Evolutionary conservation across 2,888 invertebrate genomes (phyloP), one percentile per base, ranked within the genome.

Genomic region (Ophraella communa): DNA sequence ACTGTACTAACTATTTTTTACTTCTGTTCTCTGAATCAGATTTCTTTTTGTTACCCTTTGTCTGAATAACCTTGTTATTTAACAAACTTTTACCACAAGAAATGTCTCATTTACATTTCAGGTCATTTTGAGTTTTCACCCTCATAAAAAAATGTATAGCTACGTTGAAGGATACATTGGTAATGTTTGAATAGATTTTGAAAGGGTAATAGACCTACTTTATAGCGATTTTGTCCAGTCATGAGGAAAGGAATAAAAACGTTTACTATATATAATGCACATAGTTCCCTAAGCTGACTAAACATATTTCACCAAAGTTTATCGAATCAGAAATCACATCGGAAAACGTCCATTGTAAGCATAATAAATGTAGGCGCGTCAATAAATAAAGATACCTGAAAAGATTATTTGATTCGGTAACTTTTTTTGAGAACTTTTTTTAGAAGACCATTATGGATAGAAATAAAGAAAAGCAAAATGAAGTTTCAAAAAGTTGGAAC

Each of bases 151-250:
- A 11, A 30, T 30, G 3, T 1, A 4, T n/a, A 4, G 11, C 2
- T 21, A 20, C 45, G 45, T 45, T 21, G 20, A 21, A 21, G 45
- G 21, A 45, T 11, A 21, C 45, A 21, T 60, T 44, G 60, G 51
- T 60, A 52, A 52, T 23, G 60, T 60, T 60, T 60, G 53, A 60
- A 60, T 60, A 52, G 44, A 52, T 53, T 60, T 52, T 60, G 60
- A 60, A 44, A 52, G 52, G 52, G 60, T 60, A 60, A 60, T 60
- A 60, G 60, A 60, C 60, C 60, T 52, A 60, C 60, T 60, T 60
- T 60, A 60, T 60, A 52, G 60, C 60, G 44, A 60, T 60, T 60
- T 30, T 53, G 60, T 52, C 35, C 60, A 52, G 60, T 60, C 60
- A 60, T 53, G 60, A 4, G 60, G 44, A 60, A 60, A 60, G 60